phyloP scores from a whole-genome alignment of 2,797 vertebrate species.

The Sebastes taczanowskii region DNA sequence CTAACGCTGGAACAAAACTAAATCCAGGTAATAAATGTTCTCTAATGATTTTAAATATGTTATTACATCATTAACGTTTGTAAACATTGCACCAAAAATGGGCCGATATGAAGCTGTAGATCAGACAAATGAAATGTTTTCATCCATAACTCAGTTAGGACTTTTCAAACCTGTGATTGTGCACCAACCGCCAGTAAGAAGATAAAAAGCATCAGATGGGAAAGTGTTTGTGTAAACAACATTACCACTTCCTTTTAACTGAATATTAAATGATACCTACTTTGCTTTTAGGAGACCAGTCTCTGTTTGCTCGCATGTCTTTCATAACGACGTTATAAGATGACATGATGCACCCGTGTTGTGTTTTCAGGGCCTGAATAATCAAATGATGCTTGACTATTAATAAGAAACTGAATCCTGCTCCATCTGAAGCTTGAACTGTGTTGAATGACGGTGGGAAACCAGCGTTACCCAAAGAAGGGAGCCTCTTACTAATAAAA shows the following conservation, averaged over 20 bases:
- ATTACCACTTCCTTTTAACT: neutral
- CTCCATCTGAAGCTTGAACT: neutral
- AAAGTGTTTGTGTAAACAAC: neutral
- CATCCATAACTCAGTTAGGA: neutral
- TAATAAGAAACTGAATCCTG: neutral
- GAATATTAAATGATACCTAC: neutral
- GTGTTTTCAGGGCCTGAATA: neutral
- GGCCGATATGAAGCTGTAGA: neutral
- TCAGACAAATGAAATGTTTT: neutral
- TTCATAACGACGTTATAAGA: neutral
- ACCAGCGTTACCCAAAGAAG: neutral
- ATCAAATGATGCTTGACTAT: neutral
- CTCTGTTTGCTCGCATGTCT: neutral
- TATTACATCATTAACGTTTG: neutral
- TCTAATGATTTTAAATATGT: neutral
- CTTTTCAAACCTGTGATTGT: neutral
- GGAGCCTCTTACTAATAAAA: slow-evolving; percentile 14
- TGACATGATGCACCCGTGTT: neutral
- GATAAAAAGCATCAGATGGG: neutral
- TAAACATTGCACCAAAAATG: neutral
- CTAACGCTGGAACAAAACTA: too few relatives aligned
- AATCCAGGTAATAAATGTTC: neutral
- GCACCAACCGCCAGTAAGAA: neutral
- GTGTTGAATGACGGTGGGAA: neutral
- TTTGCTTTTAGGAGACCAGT: neutral